Conservation (phyloP, 2,888 invertebrate genomes). For the Allophyes oxyacanthae region DNA sequence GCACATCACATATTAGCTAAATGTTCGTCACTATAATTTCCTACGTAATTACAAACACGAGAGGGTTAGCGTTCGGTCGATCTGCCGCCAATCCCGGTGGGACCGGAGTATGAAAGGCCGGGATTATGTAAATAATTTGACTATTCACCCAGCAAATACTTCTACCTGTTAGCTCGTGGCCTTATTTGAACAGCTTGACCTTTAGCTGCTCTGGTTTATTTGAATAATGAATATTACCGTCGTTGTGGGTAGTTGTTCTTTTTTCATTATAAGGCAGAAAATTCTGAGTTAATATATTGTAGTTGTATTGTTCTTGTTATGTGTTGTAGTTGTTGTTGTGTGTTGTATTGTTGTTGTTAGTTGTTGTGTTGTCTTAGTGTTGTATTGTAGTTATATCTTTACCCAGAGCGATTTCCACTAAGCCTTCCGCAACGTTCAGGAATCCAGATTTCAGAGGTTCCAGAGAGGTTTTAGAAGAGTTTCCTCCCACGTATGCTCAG, state of each 20-base stretch:
- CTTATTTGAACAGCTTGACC: constrained; percentile 35
- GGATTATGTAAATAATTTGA: constrained; percentile 55
- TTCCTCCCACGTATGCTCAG: too few species aligned
- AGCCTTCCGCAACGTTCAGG: too few species aligned
- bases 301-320: too few species aligned
- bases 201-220: constrained; percentile 32
- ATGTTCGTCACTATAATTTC: constrained; percentile 19
- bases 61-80: constrained; percentile 30
- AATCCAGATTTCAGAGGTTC: too few species aligned
- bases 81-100: constrained; percentile 26
- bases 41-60: constrained; percentile 41
- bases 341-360: too few species aligned
- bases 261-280: not conserved
- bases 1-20: not conserved
- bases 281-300: too few species aligned
- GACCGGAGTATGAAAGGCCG: constrained; percentile 33
- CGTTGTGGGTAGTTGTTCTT: constrained; percentile 13
- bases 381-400: too few species aligned
- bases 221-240: constrained; percentile 28
- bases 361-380: too few species aligned
- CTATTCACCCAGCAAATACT: constrained; percentile 50
- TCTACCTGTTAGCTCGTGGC: constrained; percentile 39
- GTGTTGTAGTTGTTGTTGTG: too few species aligned
- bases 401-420: too few species aligned
- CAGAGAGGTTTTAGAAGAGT: too few species aligned